Base-by-base conservation (phyloP, 2,113 vertebrate genomes). In the Rhabdomys dilectus region DNA sequence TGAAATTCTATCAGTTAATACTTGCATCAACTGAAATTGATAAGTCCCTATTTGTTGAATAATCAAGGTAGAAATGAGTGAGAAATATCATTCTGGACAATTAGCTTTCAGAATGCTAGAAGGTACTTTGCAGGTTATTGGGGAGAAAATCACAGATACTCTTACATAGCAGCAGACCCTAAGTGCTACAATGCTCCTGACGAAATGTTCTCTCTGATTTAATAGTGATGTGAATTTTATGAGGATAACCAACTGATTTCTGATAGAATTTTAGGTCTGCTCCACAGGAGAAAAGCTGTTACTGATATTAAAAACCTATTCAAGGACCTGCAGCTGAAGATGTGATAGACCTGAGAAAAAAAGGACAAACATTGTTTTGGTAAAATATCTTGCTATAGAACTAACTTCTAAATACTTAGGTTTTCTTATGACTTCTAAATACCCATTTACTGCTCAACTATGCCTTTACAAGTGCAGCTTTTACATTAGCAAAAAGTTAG, bases 381-480 rank as follows among this genome's bases (percentile, higher is more conserved):
- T 13, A 56, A 81, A 56, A 56, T 34, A 81, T 56, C 4, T 22
- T 22, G 5, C 22, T 56, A 81, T 81, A 11, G 4, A 56, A n/a
- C 31, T 56, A 8, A 12, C 19, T 36, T 56, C 8, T 36, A 56
- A 36, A n/a, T 56, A 56, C 16, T 81, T 21, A 22, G 22, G 17
- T 56, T 56, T n/a, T 51, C 51, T 51, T 51, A 10, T 11, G 51
- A 51, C 9, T 51, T 51, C 51, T 51, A 51, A 51, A 12, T 56
- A 22, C 3, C 3, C 34, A n/a, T 4, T 12, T 81, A 56, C 51
- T n/a, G 1, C 2, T 56, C 8, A 4, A n/a, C 34, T 56, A 9
- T 19, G 34, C 19, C 34, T 56, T 36, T 78, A 7, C 29, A 80
- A 80, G 29, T 3, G 31, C 15, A 19, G 48, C 16, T 42, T 45